These are phyloP conservation scores for Pardalotus punctatus DNA, from an alignment of 2,113 vertebrate species.

Conservation along the genomic window DNA sequence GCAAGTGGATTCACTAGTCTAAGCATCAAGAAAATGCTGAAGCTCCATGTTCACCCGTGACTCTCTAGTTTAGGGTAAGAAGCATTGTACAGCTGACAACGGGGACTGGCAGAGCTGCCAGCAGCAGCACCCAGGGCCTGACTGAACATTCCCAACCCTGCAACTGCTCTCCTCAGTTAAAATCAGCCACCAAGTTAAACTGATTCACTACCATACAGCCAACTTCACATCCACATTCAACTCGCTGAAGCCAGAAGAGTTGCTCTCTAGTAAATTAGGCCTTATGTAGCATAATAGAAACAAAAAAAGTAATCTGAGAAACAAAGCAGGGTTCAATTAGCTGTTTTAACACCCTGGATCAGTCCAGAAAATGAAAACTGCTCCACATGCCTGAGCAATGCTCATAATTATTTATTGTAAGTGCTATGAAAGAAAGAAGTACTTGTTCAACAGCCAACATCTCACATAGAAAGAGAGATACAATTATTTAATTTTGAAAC, in stretches of 20 bases:
- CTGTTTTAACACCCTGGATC: background rate
- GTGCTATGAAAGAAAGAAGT: background rate
- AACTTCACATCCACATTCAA: background rate
- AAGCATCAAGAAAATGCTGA: background rate
- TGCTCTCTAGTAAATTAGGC: background rate
- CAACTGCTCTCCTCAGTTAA: background rate
- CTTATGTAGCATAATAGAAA: background rate
- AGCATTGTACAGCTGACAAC: background rate
- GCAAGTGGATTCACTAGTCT: background rate
- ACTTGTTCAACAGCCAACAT: background rate
- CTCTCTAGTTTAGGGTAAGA: background rate
- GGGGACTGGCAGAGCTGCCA: background rate
- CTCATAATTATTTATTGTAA: background rate
- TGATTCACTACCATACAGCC: background rate
- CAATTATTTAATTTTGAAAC: background rate
- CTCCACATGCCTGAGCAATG: background rate
- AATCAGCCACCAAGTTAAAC: background rate
- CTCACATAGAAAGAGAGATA: background rate
- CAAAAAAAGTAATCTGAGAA: background rate
- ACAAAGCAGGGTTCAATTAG: background rate
- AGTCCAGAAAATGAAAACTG: background rate
- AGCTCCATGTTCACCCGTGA: background rate
- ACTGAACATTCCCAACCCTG: background rate
- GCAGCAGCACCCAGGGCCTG: background rate
- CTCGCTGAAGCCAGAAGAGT: background rate